A percentile compares a stretch with the other conserved stretches of the same genome.
These are phyloP conservation scores for Calephelis nemesis DNA, from an alignment of 1,140 invertebrate genomes.

Conservation along the genomic window DNA sequence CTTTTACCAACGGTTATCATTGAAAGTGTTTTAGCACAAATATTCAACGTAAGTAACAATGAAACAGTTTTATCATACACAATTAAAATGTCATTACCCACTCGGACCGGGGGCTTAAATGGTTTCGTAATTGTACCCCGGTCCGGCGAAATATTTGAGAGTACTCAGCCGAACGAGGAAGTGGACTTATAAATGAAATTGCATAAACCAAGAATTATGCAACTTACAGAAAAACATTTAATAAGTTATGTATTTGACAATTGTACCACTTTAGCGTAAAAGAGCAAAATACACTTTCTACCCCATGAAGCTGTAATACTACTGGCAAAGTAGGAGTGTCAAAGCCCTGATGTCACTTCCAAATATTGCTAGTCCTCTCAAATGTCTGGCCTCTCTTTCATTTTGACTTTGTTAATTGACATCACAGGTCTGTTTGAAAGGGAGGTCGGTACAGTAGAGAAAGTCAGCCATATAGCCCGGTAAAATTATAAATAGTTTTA, in stretches of 20 bases:
- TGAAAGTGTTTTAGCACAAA: constrained; percentile 84
- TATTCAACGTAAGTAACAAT: constrained; percentile 72
- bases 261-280: too few species aligned
- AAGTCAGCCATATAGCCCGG: too few species aligned
- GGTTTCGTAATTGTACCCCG: constrained; percentile 37
- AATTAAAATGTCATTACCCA: constrained; percentile 65
- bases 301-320: too few species aligned
- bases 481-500: too few species aligned
- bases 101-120: constrained; percentile 47
- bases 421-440: too few species aligned
- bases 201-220: not conserved
- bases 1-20: constrained; percentile 96
- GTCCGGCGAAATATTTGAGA: constrained; percentile 3
- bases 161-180: constrained; percentile 22
- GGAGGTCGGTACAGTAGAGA: too few species aligned
- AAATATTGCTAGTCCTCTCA: too few species aligned
- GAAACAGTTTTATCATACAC: constrained; percentile 45
- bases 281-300: too few species aligned
- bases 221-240: not conserved
- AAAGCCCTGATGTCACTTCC: too few species aligned
- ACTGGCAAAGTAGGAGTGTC: too few species aligned
- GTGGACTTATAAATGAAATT: constrained; percentile 19
- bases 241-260: not conserved
- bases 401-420: too few species aligned
- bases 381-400: too few species aligned